Evolutionary conservation across 2,797 vertebrate genomes (phyloP).

Genomic region (Ficedula albicollis): DNA sequence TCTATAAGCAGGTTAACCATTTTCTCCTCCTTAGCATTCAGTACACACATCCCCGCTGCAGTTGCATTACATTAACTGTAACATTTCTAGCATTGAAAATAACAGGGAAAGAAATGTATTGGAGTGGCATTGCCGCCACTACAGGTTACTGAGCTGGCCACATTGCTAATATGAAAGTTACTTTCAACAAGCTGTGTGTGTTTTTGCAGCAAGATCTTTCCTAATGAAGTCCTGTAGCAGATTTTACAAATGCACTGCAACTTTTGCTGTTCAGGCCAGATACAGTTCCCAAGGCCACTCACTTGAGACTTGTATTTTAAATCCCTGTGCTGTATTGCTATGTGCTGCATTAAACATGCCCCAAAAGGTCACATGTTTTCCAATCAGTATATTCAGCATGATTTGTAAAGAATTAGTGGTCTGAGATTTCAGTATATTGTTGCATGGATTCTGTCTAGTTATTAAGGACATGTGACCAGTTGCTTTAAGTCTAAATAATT

Average conservation of each 20-base stretch:
- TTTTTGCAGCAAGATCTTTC: not conserved
- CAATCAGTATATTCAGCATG: not conserved
- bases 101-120: not conserved
- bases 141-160: not conserved
- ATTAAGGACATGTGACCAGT: constrained; percentile 20
- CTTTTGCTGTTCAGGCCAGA: not conserved
- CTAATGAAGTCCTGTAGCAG: not conserved
- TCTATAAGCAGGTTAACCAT: not conserved
- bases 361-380: not conserved
- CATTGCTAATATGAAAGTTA: not conserved
- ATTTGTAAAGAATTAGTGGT: not conserved
- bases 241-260: not conserved
- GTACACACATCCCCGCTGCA: accelerated
- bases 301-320: not conserved
- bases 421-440: not conserved
- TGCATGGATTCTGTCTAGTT: constrained; percentile 15
- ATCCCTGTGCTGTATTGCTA: not conserved
- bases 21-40: constrained; percentile 37
- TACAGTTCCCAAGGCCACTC: not conserved
- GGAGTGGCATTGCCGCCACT: not conserved
- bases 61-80: not conserved
- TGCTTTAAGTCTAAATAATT: constrained; percentile 24
- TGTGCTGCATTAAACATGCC: not conserved
- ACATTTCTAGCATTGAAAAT: not conserved
- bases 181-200: not conserved